These are phyloP conservation scores for Oscheius sp. DNA, from an alignment of 2,888 invertebrate species.

Conservation along the genomic window DNA sequence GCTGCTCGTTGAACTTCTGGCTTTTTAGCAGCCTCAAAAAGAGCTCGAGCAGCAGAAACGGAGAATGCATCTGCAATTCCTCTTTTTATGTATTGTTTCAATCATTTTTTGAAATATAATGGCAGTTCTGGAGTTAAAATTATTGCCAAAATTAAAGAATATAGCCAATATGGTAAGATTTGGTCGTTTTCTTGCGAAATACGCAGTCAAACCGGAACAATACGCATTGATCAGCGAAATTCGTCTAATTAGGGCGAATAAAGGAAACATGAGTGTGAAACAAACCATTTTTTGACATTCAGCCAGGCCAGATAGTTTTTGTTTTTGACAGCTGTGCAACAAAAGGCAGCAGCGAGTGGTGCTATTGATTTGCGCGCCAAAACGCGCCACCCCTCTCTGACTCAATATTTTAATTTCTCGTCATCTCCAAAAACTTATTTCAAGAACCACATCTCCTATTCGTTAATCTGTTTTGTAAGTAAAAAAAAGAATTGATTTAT, in stretches of 20 bases:
- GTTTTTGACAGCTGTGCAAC: conserved; percentile 13
- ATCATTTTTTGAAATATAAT: neutral
- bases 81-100: neutral
- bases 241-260: no score
- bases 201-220: no score
- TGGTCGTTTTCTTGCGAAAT: no score
- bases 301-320: neutral
- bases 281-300: no score
- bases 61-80: conserved; percentile 38
- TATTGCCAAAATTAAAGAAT: no score
- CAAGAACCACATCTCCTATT: neutral
- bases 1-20: conserved; percentile 51
- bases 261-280: no score
- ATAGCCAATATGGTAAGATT: no score
- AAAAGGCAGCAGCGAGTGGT: neutral
- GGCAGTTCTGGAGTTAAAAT: no score
- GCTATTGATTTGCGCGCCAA: conserved; percentile 6
- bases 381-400: neutral
- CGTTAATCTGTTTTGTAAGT: neutral
- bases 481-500: neutral
- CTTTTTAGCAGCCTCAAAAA: conserved; percentile 55
- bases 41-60: conserved; percentile 50
- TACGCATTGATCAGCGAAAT: no score
- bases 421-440: neutral
- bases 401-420: neutral